These are phyloP conservation scores for Lordiphosa stackelbergi DNA, from an alignment of 1,140 invertebrate species.

Conservation along the genomic window DNA sequence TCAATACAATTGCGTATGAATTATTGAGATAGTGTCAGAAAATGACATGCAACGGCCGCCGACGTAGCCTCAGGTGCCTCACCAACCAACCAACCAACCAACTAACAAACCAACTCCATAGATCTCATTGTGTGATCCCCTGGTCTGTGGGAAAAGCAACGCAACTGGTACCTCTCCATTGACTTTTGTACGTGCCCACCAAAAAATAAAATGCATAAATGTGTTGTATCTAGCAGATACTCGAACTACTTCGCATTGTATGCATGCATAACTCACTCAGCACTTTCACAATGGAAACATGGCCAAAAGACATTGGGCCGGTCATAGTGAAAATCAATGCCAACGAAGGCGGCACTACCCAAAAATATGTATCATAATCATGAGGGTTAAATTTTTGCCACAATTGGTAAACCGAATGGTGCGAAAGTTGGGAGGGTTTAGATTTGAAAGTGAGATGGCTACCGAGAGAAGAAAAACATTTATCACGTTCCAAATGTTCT, in stretches of 20 bases:
- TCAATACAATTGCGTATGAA: conserved; percentile 73
- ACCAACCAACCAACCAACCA: not conserved
- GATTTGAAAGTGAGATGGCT: conserved; percentile 2
- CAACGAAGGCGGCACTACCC: too few species aligned
- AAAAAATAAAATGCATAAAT: conserved; percentile 45
- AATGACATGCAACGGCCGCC: conserved; percentile 66
- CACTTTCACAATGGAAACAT: conserved; percentile 55
- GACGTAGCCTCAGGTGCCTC: conserved; percentile 56
- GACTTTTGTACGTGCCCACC: conserved; percentile 21
- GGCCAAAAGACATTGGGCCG: conserved; percentile 51
- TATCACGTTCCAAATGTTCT: too few species aligned
- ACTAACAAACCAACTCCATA: conserved; percentile 12
- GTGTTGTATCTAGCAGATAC: conserved; percentile 45
- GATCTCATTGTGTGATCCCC: conserved; percentile 41
- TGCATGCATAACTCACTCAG: conserved; percentile 21
- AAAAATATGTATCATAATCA: conserved; percentile 41
- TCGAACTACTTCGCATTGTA: conserved; percentile 25
- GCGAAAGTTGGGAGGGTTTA: conserved; percentile 20
- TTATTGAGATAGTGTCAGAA: conserved; percentile 70
- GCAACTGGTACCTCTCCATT: conserved; percentile 23
- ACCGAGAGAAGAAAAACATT: not conserved
- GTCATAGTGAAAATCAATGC: not conserved
- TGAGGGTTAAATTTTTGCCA: conserved; percentile 40
- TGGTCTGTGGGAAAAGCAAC: conserved; percentile 41
- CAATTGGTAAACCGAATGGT: conserved; percentile 14